Evolutionary conservation across 64 coral and sea anemone species (phyloP).

Genomic region (Exaiptasia diaphana): DNA sequence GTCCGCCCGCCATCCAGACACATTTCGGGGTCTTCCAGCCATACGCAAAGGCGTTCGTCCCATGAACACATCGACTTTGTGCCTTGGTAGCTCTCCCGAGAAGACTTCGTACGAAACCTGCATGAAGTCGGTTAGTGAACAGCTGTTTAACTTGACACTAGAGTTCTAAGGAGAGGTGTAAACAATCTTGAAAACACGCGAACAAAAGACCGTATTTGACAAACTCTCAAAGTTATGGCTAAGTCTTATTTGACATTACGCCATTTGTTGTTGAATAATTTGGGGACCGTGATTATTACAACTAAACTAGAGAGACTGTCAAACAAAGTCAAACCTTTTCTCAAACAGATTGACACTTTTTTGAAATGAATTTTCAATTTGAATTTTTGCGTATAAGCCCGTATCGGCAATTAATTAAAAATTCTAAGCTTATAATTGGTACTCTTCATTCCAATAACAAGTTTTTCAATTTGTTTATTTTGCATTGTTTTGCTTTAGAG

Average conservation of each 20-base stretch:
- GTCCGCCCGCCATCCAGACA: neutral
- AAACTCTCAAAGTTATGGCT: neutral
- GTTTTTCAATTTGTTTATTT: neutral
- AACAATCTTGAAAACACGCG: neutral
- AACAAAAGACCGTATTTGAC: slow-evolving; percentile 2
- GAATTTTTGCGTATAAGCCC: too few species aligned
- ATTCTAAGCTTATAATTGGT: too few species aligned
- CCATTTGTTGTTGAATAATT: too few species aligned
- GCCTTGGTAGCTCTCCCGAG: neutral
- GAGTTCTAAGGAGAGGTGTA: slow-evolving; percentile 8
- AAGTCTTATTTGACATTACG: too few species aligned
- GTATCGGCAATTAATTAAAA: too few species aligned
- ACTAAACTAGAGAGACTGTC: too few species aligned
- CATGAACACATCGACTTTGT: neutral
- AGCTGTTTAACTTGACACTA: neutral
- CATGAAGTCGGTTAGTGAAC: slow-evolving; percentile 15
- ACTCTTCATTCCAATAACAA: too few species aligned
- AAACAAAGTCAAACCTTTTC: too few species aligned
- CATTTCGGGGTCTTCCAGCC: neutral
- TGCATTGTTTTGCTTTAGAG: slow-evolving; percentile 40
- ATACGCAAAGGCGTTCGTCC: neutral
- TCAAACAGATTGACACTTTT: too few species aligned
- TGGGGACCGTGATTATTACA: too few species aligned
- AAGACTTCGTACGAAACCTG: slow-evolving; percentile 1
- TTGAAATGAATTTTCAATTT: too few species aligned